phyloP scores from a whole-genome alignment of 2,797 vertebrate genomes.

The Rallus crepitans region DNA sequence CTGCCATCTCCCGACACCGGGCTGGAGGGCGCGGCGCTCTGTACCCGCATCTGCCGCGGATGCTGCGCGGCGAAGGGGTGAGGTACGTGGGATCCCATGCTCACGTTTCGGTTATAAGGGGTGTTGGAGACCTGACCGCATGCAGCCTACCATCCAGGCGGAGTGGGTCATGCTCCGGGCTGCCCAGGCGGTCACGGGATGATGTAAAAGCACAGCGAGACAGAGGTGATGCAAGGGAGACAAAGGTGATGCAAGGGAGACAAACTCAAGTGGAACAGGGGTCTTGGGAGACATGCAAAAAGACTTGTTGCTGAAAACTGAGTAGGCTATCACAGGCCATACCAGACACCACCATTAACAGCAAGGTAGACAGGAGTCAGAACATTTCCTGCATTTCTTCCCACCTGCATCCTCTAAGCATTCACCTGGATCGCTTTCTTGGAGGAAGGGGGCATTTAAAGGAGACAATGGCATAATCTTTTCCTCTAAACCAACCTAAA shows the following conservation, averaged over 20 bases:
- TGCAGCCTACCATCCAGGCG: neutral
- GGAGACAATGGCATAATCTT: neutral
- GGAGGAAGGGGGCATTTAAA: neutral
- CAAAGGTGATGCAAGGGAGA: neutral
- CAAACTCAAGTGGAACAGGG: neutral
- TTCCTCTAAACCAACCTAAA: neutral
- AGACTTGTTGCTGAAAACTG: neutral
- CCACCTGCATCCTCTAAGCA: neutral
- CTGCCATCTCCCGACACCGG: neutral
- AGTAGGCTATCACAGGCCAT: neutral
- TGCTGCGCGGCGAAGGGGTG: neutral
- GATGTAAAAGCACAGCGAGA: accelerated
- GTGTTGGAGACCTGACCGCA: accelerated
- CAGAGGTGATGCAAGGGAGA: neutral
- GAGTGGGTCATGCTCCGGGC: accelerated
- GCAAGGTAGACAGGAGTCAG: neutral
- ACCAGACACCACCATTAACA: neutral
- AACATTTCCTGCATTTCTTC: neutral
- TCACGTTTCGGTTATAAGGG: accelerated
- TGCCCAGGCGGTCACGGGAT: accelerated
- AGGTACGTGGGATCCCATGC: accelerated
- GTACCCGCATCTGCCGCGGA: accelerated
- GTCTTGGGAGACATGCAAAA: neutral
- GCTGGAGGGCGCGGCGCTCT: accelerated
- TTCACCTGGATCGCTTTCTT: neutral